These are phyloP conservation scores for Poicephalus meyeri DNA, from an alignment of 2,113 vertebrate genomes.

Conservation along the genomic window DNA sequence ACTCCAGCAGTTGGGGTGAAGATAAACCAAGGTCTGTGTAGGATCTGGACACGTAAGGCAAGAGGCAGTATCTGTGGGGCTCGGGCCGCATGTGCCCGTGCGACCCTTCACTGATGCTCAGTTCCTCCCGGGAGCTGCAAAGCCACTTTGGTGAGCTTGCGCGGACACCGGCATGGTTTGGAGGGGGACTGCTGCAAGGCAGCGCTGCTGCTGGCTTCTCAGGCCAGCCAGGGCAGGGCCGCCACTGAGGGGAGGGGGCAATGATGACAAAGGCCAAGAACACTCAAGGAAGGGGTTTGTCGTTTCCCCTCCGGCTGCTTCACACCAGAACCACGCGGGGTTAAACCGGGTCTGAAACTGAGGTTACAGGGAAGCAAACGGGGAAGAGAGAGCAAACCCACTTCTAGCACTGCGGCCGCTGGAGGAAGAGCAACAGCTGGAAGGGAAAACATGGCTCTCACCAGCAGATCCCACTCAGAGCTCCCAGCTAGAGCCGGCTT, in stretches of 20 bases:
- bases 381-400: neutral
- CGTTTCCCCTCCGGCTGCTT: neutral
- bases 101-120: slow-evolving; percentile 15
- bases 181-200: neutral
- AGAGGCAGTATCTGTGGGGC: slow-evolving; percentile 73
- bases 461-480: neutral
- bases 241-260: neutral
- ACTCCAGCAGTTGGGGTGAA: slow-evolving; percentile 54
- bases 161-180: neutral
- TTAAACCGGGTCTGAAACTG: neutral
- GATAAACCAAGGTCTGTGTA: slow-evolving; percentile 67
- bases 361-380: neutral
- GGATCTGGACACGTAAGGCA: slow-evolving; percentile 81
- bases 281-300: neutral
- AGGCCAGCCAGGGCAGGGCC: neutral
- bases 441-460: neutral
- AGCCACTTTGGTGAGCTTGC: slow-evolving; percentile 49
- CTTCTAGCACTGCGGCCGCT: neutral
- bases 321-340: neutral
- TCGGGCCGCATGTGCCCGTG: slow-evolving; percentile 41
- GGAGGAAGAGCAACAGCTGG: neutral
- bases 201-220: neutral
- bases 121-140: slow-evolving; percentile 59
- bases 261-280: neutral
- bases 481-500: neutral